Base-by-base conservation (phyloP, 2,113 vertebrate species). In the Clarias batrachus region DNA sequence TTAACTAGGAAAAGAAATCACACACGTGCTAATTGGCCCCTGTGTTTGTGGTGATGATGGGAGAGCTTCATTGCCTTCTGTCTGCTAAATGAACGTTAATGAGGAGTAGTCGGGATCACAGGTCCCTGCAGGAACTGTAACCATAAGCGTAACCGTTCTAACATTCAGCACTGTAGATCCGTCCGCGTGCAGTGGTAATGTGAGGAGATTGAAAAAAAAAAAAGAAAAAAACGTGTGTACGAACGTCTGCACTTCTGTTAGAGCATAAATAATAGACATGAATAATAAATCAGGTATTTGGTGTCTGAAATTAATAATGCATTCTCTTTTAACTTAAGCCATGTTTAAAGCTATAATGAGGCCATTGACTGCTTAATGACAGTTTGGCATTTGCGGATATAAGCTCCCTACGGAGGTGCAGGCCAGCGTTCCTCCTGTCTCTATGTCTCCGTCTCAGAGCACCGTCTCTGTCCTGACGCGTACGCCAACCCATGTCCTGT, bases 1-100 rank as follows among this genome's bases (percentile, higher is more conserved):
- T 88, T 86, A 88, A 86, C 81, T 86, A 83, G 91, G 92, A 92
- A 93, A 94, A 94, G 90, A 94, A 94, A 94, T 93, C 93, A 93
- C 92, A 93, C 90, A 91, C 89, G 90, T 90, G 94, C 94, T 95
- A 95, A 95, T 94, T 94, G 94, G 93, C 91, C 84, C 87, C 90
- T 89, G 91, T 88, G 92, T 92, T 92, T 92, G 93, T 90, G 92
- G 91, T 91, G 21, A n/a, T 85, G 90, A 89, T 65, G 90, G 91
- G 92, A 92, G 94, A 92, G 93, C 92, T 94, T 93, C 83, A 25
- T 71, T 87, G 89, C 90, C 92, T 87, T 86, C 66, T 81, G 60
- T 52, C 79, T 74, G 85, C n/a, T 86, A 25, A 86, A 74, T 52
- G 37, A 77, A 59, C 71, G 60, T 80, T 89, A 83, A 86, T 86